These are phyloP conservation scores for Monoplex corrugatus DNA, from an alignment of 2,888 invertebrate genomes.

Conservation along the genomic window DNA sequence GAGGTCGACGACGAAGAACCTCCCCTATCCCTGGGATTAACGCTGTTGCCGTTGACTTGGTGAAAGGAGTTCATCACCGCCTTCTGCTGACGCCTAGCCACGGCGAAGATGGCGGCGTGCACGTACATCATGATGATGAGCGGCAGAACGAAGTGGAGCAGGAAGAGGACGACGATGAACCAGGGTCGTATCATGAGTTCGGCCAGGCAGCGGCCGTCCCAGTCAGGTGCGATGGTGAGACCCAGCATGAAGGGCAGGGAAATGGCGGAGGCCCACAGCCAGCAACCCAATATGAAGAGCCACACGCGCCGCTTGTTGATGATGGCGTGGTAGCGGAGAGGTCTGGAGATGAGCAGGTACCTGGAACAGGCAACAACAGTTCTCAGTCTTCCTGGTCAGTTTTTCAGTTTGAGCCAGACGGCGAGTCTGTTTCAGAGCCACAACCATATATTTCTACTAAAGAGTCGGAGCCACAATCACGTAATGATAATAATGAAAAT, in stretches of 20 bases:
- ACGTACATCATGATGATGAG: constrained; percentile 45
- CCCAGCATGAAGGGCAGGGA: constrained; percentile 23
- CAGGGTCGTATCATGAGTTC: constrained; percentile 35
- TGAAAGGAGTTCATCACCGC: constrained; percentile 38
- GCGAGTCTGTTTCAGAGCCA: no score
- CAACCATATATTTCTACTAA: no score
- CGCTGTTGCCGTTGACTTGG: neutral
- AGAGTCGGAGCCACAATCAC: no score
- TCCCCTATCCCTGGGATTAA: neutral
- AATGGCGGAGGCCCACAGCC: constrained; percentile 36
- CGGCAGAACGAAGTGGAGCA: constrained; percentile 44
- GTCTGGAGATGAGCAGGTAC: constrained; percentile 40
- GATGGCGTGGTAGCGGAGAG: constrained; percentile 28
- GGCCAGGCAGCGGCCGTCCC: constrained; percentile 17
- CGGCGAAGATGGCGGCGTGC: constrained; percentile 40
- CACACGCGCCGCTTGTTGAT: constrained; percentile 36
- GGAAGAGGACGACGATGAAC: constrained; percentile 29
- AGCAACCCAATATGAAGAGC: constrained; percentile 38
- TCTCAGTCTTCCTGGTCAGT: no score
- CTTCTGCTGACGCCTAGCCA: constrained; percentile 44
- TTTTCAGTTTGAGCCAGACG: no score
- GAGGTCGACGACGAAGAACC: neutral
- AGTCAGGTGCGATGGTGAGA: neutral
- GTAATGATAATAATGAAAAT: neutral
- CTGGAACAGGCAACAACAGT: no score